Evolutionary conservation across 92 coral and sea anemone genomes (phyloP), one percentile per base, ranked within the genome.

Genomic region (Diadumene lineata): DNA sequence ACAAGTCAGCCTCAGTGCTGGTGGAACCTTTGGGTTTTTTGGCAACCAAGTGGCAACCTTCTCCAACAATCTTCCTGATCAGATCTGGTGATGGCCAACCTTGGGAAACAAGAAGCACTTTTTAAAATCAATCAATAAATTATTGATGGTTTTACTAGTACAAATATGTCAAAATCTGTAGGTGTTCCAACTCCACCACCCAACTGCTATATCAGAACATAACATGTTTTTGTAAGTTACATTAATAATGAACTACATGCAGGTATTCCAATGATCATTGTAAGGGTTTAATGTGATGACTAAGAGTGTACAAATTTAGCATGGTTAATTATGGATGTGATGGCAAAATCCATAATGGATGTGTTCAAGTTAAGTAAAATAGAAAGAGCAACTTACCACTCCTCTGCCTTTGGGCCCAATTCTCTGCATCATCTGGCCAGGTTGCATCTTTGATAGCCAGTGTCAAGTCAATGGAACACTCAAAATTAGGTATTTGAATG

Each of bases 11-110:
- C 0, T 60, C 67, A 2, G 63, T 27, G 31, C 73, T 71, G 27
- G 16, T 8, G 50, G 23, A 31, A 10, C 68, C 60, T 60, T 71
- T 82, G 25, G 97, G 89, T 43, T 67, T 75, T 81, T 92, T 92
- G 43, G 91, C 91, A 60, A 92, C 91, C 22, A 92, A 56, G 55
- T 85, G 91, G 62, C 97, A 92, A 17, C 91, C 97, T 32, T 61
- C 84, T 2, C 17, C 60, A 8, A 62, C 56, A 15, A 92, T 79
- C 7, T 72, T 72, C 0, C 33, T 22, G 19, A 87, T 75, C 64
- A 91, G 71, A 1, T 67, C 21, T 18, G 2, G 28, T 11, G 43
- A 67, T n/a, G 96, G 96, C 96, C 96, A 90, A 15, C 85, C 92
- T 87, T 17, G 0, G 23, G 61, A 69, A n/a, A 15, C 34, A 3